Conservation (phyloP, 2,797 vertebrate species). For the Cuculus canorus region DNA sequence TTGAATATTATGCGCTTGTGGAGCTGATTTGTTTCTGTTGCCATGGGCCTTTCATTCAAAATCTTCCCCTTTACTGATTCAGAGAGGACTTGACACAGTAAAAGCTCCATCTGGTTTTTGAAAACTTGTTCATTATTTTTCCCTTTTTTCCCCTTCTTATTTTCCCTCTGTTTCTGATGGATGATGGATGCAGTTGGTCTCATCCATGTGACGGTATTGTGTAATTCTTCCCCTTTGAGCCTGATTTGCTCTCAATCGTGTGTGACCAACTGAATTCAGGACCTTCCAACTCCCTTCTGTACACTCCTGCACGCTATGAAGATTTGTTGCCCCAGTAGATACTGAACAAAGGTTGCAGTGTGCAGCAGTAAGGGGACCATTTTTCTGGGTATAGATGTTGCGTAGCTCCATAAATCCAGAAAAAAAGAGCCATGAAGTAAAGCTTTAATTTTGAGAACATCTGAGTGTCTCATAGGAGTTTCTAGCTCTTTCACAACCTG, state of each 20-base stretch:
- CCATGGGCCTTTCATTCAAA: neutral
- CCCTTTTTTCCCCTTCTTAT: neutral
- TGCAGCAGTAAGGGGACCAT: neutral
- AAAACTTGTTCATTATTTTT: neutral
- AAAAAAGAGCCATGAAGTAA: neutral
- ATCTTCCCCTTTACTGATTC: neutral
- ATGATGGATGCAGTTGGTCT: neutral
- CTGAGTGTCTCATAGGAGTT: neutral
- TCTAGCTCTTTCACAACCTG: neutral
- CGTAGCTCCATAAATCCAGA: neutral
- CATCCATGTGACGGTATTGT: neutral
- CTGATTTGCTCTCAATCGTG: neutral
- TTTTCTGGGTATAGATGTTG: neutral
- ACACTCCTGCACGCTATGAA: neutral
- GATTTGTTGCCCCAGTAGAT: neutral
- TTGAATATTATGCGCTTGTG: constrained; percentile 43
- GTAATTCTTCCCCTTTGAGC: constrained; percentile 9
- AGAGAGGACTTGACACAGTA: neutral
- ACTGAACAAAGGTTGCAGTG: neutral
- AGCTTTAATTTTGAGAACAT: neutral
- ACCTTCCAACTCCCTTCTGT: neutral
- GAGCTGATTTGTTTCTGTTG: constrained; percentile 48
- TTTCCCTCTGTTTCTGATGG: neutral
- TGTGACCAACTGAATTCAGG: constrained; percentile 37
- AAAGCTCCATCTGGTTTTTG: neutral